Percentiles rank a stretch among this genome's conserved stretches.
Conservation (phyloP, 2,888 invertebrate genomes). For the Adelphocoris suturalis region DNA sequence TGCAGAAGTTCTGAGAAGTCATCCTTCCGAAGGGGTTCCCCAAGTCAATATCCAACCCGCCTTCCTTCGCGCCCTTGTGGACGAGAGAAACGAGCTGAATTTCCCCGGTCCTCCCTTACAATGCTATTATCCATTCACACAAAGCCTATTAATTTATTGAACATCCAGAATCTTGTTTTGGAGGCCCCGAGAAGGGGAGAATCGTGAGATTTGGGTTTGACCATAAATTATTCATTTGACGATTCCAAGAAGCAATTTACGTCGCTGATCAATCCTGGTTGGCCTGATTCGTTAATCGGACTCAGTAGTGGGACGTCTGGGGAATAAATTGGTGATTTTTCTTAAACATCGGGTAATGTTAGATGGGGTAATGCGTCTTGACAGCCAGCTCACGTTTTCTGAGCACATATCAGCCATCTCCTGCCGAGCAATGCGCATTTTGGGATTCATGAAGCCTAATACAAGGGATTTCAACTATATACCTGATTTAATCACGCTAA, state of each 20-base stretch:
- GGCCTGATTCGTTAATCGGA: background rate
- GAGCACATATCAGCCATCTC: no score
- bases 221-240: slow-evolving; percentile 6
- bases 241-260: slow-evolving; percentile 10
- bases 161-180: background rate
- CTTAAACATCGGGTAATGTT: no score
- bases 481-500: no score
- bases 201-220: background rate
- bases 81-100: slow-evolving; percentile 1
- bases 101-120: background rate
- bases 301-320: background rate
- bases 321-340: no score
- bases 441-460: no score
- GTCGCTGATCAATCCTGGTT: background rate
- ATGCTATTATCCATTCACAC: slow-evolving; percentile 24
- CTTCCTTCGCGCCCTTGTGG: background rate
- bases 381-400: no score
- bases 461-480: no score
- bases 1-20: slow-evolving; percentile 43
- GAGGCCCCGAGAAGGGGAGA: background rate
- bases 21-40: slow-evolving; percentile 2
- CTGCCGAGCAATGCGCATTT: no score
- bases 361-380: no score
- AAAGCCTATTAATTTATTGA: slow-evolving; percentile 48
- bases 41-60: slow-evolving; percentile 43